phyloP scores from a whole-genome alignment of 2,797 vertebrate species.

The Falco naumanni region DNA sequence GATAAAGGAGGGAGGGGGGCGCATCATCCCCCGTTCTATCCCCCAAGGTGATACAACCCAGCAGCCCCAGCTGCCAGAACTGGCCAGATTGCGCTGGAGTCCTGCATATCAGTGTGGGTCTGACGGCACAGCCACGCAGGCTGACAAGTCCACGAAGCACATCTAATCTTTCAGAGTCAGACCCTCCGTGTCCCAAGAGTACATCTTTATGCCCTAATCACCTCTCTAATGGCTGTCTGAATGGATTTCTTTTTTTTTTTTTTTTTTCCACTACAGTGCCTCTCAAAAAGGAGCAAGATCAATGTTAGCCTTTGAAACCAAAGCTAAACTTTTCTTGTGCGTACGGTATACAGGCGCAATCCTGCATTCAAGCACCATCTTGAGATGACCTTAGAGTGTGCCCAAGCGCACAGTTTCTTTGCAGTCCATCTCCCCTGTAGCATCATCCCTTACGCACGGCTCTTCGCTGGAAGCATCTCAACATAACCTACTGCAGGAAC shows the following conservation, averaged over 20 bases:
- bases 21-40: not conserved
- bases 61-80: not conserved
- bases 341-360: not conserved
- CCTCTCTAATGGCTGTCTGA: not conserved
- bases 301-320: not conserved
- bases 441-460: not conserved
- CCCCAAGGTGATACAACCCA: not conserved
- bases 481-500: not conserved
- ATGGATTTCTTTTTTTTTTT: not conserved
- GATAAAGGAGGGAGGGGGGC: fast-evolving
- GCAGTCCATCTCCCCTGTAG: not conserved
- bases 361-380: not conserved
- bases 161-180: not conserved
- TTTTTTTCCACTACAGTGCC: not conserved
- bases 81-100: not conserved
- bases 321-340: not conserved
- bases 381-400: not conserved
- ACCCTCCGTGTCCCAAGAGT: not conserved
- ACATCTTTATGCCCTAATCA: not conserved
- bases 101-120: not conserved
- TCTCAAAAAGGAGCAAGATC: not conserved
- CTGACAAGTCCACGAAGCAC: not conserved
- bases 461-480: not conserved
- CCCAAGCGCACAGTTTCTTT: not conserved
- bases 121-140: not conserved